Conservation (phyloP, 2,113 vertebrate genomes). For the Cynocephalus volans region DNA sequence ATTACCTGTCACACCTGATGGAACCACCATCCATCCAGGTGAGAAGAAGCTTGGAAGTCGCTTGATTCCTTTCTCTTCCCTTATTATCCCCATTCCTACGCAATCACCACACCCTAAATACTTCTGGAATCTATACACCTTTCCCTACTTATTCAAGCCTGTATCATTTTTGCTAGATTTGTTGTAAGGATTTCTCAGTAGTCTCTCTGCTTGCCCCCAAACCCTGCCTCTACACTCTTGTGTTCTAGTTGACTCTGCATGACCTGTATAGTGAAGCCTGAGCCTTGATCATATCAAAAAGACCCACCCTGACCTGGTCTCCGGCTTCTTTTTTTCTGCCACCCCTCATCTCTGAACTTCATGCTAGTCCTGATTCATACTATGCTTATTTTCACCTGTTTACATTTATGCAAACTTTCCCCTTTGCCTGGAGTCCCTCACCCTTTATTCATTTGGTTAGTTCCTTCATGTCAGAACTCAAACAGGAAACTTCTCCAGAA, state of each 20-base stretch:
- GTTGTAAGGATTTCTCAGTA: background rate
- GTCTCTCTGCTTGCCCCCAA: background rate
- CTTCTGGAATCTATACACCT: background rate
- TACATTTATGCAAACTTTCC: background rate
- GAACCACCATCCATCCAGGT: background rate
- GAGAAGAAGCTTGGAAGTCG: background rate
- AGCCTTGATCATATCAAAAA: background rate
- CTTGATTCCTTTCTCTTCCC: background rate
- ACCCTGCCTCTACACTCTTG: too few relatives aligned
- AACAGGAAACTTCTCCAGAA: background rate
- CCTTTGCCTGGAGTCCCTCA: background rate
- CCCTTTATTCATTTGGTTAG: background rate
- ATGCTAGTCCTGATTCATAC: background rate
- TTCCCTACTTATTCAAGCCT: background rate
- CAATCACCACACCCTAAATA: background rate
- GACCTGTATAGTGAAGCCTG: background rate
- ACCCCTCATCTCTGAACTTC: background rate
- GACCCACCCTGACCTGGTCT: background rate
- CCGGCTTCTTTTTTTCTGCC: background rate
- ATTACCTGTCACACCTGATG: background rate
- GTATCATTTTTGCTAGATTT: background rate
- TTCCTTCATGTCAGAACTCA: background rate
- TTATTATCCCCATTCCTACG: too few relatives aligned
- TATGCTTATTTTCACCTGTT: background rate
- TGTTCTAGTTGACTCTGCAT: background rate